Conservation (phyloP, 2,797 vertebrate species). For the Coccyzus lansbergi region DNA sequence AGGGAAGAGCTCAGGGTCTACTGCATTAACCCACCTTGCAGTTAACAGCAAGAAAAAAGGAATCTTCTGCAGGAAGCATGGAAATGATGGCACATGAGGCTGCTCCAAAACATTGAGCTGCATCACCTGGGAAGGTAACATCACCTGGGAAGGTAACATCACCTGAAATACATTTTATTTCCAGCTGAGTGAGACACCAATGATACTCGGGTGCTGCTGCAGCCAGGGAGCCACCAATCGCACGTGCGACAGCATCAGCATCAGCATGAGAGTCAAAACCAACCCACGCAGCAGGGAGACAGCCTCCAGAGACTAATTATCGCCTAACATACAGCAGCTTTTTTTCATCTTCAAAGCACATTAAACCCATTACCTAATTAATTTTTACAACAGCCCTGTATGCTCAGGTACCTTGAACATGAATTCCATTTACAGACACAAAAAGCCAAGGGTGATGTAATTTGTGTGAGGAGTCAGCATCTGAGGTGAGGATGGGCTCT, state of each 20-base stretch:
- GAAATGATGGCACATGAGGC: fast-evolving
- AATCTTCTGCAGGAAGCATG: fast-evolving
- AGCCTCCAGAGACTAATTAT: not conserved
- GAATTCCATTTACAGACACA: not conserved
- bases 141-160: not conserved
- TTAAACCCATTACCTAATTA: not conserved
- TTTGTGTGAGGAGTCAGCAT: not conserved
- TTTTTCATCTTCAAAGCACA: slow-evolving; percentile 49
- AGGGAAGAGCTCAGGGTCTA: not conserved
- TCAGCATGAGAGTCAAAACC: not conserved
- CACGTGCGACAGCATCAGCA: not conserved
- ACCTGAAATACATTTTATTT: not conserved
- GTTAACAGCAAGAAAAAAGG: fast-evolving
- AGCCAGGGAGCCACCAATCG: not conserved
- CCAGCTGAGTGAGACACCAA: not conserved
- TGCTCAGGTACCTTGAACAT: not conserved
- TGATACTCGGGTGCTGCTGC: not conserved
- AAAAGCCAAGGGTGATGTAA: not conserved
- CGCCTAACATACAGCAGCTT: not conserved
- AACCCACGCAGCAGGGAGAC: not conserved
- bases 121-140: not conserved
- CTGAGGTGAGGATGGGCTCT: not conserved
- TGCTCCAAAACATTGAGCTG: not conserved
- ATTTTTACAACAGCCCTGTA: not conserved
- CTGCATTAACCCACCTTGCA: not conserved